Evolutionary conservation across 2,797 vertebrate species (phyloP).

Genomic region (Alcedo quadribrachys): DNA sequence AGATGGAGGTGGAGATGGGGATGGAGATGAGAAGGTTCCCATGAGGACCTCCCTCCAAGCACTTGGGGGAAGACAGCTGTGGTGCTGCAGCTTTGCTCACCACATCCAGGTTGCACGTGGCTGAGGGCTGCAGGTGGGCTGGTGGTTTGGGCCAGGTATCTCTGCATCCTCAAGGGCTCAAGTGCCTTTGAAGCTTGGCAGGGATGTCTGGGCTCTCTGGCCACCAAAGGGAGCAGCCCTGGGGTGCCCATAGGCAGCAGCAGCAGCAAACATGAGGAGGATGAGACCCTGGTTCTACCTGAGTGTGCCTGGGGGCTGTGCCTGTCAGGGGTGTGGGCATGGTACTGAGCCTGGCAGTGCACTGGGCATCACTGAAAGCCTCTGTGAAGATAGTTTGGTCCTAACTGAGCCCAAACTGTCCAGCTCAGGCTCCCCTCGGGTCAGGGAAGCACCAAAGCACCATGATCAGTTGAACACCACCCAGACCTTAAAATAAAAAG

Average conservation of each 20-base stretch:
- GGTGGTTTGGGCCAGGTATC: neutral
- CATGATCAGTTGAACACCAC: neutral
- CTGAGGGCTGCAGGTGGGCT: fast-evolving
- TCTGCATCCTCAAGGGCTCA: neutral
- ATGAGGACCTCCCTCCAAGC: neutral
- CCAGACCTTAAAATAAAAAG: neutral
- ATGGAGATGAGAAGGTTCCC: neutral
- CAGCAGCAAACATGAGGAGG: neutral
- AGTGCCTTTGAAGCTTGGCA: neutral
- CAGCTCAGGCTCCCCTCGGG: too few species aligned
- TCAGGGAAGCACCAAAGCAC: neutral
- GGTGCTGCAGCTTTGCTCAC: neutral
- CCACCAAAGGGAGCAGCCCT: neutral
- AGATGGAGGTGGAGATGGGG: too few species aligned
- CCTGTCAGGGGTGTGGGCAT: too few species aligned
- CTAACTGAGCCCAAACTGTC: neutral
- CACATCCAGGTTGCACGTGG: fast-evolving
- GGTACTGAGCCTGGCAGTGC: too few species aligned
- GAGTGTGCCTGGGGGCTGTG: neutral
- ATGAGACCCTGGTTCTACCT: neutral
- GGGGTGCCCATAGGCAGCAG: neutral
- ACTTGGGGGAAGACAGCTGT: fast-evolving
- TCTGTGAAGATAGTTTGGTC: neutral
- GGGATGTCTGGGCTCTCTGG: neutral
- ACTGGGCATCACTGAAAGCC: too few species aligned